Base-by-base conservation (phyloP, 2,797 vertebrate species). In the Paguma larvata region DNA sequence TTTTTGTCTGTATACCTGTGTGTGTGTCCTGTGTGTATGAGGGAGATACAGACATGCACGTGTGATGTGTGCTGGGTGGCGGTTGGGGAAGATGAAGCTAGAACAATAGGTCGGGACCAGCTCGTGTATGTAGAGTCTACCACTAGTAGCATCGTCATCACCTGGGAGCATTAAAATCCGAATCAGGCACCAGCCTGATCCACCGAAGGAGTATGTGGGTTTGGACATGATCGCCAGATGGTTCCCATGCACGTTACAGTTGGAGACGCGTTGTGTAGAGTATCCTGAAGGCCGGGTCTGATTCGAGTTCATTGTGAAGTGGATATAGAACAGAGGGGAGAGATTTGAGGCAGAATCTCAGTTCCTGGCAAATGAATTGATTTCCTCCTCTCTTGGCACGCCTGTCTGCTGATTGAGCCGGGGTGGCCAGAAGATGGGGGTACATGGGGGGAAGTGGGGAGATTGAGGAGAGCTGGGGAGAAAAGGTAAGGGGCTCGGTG, bases 401-500 rank as follows among this genome's bases (percentile, higher is more conserved):
- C 1, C 14, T 1, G 3, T 92, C 34, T 56, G 48, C 25, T 96
- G 62, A 80, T n/a, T 41, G 56, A 78, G 21, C 41, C 51, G 30
- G n/a, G 18, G 44, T 68, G 78, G 41, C 72, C 85, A 56, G 56
- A 79, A 78, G 62, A 46, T 84, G 62, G 78, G 19, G 70, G 32
- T 78, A 56, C 73, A 23, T 12, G 18, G 13, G 78, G 63, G 48
- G 59, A 78, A 59, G 34, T 38, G 6, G 59, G 62, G 15, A 77
- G 77, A 56, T 85, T n/a, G 51, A 70, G 75, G 72, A 51, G 56
- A 79, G 59, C 70, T 25, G 16, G 21, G 32, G 67, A 93, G 86
- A 92, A 91, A 82, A 92, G 68, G 19, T 56, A 51, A 91, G 32
- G 34, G 30, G 5, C 75, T 96, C 87, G 38, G 46, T 86, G 44